These are phyloP conservation scores for Melangyna quadrimaculata DNA, from an alignment of 2,888 invertebrate genomes.

Conservation along the genomic window DNA sequence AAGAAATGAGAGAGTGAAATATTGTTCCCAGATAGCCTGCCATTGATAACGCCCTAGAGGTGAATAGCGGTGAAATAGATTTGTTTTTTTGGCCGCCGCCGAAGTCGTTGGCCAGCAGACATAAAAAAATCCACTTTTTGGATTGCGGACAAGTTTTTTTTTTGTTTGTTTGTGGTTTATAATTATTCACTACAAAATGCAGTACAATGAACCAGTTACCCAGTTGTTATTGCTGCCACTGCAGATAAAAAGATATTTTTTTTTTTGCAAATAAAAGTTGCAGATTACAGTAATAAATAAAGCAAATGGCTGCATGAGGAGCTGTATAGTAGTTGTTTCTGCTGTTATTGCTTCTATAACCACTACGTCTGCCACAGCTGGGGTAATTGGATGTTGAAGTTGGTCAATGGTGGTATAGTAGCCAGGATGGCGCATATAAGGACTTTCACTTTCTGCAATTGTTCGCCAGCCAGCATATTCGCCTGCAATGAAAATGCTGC, in stretches of 20 bases:
- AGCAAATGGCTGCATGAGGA: conserved; percentile 51
- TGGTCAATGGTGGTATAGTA: conserved; percentile 55
- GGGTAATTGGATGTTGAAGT: conserved; percentile 66
- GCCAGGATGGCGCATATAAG: conserved; percentile 70
- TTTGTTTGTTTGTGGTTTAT: conserved; percentile 22
- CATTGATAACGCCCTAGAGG: conserved; percentile 64
- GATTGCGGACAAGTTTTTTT: conserved; percentile 37
- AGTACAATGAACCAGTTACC: conserved; percentile 71
- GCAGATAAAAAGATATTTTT: conserved; percentile 52
- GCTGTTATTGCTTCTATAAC: background rate
- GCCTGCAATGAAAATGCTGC: conserved; percentile 27
- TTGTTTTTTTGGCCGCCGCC: conserved; percentile 38
- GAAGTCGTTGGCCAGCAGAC: conserved; percentile 13
- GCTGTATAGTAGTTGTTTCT: background rate
- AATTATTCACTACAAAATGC: conserved; percentile 52
- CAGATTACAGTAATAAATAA: conserved; percentile 68
- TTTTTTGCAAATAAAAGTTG: conserved; percentile 53
- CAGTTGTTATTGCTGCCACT: conserved; percentile 41
- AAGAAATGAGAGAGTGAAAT: conserved; percentile 68
- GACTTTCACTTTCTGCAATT: conserved; percentile 71
- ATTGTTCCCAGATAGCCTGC: conserved; percentile 47
- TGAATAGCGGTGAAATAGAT: conserved; percentile 66
- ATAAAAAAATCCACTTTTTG: conserved; percentile 40
- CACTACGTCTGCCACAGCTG: conserved; percentile 24
- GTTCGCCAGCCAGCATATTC: conserved; percentile 22